phyloP scores from a whole-genome alignment of 2,113 vertebrate genomes.

The Melanocharis versteri region DNA sequence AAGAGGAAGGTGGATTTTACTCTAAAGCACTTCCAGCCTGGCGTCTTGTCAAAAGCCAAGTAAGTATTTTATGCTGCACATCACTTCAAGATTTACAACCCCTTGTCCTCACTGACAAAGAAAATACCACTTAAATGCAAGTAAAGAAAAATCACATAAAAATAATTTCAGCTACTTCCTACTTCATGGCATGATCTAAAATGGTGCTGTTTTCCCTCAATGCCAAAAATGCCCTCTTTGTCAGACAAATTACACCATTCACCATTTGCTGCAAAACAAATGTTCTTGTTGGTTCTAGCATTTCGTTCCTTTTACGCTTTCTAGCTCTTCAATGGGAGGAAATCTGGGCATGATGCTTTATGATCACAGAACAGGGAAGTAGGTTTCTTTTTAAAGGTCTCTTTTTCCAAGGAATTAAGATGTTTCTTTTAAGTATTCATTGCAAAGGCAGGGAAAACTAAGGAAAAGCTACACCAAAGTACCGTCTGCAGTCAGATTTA shows the following conservation, averaged over 20 bases:
- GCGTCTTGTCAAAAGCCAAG: background rate
- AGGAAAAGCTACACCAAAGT: background rate
- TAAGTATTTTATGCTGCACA: background rate
- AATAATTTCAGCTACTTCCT: background rate
- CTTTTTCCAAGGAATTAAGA: background rate
- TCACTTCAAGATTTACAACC: background rate
- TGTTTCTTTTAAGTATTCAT: background rate
- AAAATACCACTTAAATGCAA: background rate
- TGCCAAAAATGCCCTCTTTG: background rate
- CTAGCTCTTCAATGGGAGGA: background rate
- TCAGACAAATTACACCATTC: background rate
- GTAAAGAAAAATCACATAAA: constrained; percentile 1
- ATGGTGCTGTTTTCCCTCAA: background rate
- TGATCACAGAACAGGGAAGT: background rate
- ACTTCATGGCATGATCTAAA: background rate
- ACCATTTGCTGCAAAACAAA: background rate
- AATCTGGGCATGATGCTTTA: background rate
- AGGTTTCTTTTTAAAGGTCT: background rate
- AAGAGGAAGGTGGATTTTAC: background rate
- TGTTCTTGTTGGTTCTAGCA: background rate
- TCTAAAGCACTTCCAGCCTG: background rate
- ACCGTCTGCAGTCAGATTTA: background rate
- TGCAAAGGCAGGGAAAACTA: background rate
- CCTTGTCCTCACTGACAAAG: background rate
- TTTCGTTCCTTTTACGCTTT: background rate